Conservation (phyloP, 1,140 invertebrate species). For the Pseudomyrmex pallidus region DNA sequence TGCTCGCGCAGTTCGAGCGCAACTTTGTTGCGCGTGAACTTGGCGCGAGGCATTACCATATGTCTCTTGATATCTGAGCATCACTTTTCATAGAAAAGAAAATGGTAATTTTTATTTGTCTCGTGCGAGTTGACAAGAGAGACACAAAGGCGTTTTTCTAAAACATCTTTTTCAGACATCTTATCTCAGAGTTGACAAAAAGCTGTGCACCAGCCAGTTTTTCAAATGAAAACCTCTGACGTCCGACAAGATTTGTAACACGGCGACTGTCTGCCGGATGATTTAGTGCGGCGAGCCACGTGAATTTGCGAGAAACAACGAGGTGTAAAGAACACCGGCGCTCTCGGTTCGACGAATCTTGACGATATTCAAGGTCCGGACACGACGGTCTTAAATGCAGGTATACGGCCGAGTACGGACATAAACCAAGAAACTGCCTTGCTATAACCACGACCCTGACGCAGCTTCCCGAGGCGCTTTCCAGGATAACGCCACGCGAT, state of each 20-base stretch:
- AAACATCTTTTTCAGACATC: constrained; percentile 25
- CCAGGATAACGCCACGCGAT: constrained; percentile 17
- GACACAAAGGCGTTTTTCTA: too few species aligned
- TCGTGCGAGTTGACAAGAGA: neutral
- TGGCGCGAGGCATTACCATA: too few species aligned
- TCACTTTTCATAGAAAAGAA: constrained; percentile 35
- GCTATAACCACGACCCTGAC: constrained; percentile 68
- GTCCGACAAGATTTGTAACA: constrained; percentile 63
- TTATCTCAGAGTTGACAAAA: too few species aligned
- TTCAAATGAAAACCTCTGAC: constrained; percentile 5
- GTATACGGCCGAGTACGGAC: constrained; percentile 47
- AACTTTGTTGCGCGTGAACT: too few species aligned
- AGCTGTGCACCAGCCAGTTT: neutral
- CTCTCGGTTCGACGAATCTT: constrained; percentile 64
- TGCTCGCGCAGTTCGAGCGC: too few species aligned
- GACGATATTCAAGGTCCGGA: constrained; percentile 40
- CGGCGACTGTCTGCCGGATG: constrained; percentile 63
- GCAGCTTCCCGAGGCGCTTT: constrained; percentile 30
- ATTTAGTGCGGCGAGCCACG: constrained; percentile 67
- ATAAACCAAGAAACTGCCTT: constrained; percentile 71
- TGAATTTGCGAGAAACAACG: constrained; percentile 72
- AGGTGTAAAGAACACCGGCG: constrained; percentile 70
- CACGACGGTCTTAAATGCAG: constrained; percentile 59
- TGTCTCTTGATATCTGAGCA: too few species aligned
- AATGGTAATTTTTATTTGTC: neutral